Percentiles rank a stretch among this genome's conserved stretches.
phyloP scores from a whole-genome alignment of 2,797 vertebrate genomes.

The Rhynchonycteris naso region DNA sequence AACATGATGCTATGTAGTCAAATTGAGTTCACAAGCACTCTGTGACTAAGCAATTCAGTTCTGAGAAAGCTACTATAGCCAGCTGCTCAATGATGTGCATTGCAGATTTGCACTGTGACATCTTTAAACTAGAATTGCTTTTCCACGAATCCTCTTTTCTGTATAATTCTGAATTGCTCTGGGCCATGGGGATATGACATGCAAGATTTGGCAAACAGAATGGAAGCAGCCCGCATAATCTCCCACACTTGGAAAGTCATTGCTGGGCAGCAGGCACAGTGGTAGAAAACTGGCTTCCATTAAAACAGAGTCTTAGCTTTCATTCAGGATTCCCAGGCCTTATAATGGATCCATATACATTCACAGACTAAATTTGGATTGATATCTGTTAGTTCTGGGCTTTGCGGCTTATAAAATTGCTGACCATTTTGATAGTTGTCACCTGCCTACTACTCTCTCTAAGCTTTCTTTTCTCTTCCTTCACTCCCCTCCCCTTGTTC shows the following conservation, averaged over 20 bases:
- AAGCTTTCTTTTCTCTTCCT: neutral
- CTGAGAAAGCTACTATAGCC: neutral
- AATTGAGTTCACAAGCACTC: neutral
- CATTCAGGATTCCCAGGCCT: neutral
- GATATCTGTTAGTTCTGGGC: neutral
- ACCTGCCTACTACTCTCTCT: neutral
- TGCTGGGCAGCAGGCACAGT: too few species aligned
- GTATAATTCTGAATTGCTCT: neutral
- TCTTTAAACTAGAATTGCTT: neutral
- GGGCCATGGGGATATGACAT: neutral
- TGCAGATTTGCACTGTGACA: too few species aligned
- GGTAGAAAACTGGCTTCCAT: neutral
- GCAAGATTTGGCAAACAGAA: neutral
- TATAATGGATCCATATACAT: neutral
- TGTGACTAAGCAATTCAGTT: neutral
- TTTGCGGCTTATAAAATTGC: neutral
- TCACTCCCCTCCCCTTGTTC: too few species aligned
- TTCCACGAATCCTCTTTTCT: neutral
- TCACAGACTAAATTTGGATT: neutral
- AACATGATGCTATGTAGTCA: neutral
- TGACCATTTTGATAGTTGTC: neutral
- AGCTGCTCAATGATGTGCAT: neutral
- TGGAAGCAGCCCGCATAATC: too few species aligned
- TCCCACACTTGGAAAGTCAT: neutral
- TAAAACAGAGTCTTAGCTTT: neutral